Evolutionary conservation across 2,888 invertebrate species (phyloP).

Genomic region (Lithophane ornitopus): DNA sequence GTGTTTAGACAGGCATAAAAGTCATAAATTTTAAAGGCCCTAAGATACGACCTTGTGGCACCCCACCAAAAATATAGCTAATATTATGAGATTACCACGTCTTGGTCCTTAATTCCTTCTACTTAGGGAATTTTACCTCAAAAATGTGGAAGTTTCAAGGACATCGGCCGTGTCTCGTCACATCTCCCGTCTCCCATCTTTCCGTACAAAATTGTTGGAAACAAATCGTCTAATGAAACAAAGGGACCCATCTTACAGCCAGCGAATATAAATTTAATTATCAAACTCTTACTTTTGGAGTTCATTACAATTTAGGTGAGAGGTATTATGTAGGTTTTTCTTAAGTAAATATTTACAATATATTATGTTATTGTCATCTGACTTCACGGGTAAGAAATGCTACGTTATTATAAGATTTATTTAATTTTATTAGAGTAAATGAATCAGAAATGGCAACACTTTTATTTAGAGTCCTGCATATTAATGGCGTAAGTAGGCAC

Average conservation of each 20-base stretch:
- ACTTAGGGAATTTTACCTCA: conserved; percentile 33
- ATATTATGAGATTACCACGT: conserved; percentile 24
- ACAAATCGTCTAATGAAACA: conserved; percentile 80
- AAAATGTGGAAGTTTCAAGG: conserved; percentile 53
- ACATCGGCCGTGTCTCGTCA: conserved; percentile 38
- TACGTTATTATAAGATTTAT: too few species aligned
- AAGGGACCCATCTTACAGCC: conserved; percentile 73
- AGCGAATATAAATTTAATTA: conserved; percentile 80
- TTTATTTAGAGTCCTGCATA: not conserved
- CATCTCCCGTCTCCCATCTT: conserved; percentile 35
- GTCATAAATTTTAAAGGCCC: not conserved
- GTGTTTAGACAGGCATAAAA: not conserved
- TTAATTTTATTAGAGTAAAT: conserved; percentile 7
- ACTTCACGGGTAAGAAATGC: not conserved
- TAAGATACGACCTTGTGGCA: conserved; percentile 33
- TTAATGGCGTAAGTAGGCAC: not conserved
- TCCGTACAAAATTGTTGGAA: conserved; percentile 66
- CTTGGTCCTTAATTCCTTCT: conserved; percentile 34
- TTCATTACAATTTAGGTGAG: conserved; percentile 74
- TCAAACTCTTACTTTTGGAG: conserved; percentile 73
- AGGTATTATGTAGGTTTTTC: conserved; percentile 27
- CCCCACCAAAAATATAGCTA: conserved; percentile 7
- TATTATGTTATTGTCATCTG: not conserved
- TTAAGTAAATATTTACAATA: not conserved
- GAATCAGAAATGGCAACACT: not conserved